Evolutionary conservation across 2,888 invertebrate genomes (phyloP), one percentile per base, ranked within the genome.

Genomic region (Oxycera nigricornis): DNA sequence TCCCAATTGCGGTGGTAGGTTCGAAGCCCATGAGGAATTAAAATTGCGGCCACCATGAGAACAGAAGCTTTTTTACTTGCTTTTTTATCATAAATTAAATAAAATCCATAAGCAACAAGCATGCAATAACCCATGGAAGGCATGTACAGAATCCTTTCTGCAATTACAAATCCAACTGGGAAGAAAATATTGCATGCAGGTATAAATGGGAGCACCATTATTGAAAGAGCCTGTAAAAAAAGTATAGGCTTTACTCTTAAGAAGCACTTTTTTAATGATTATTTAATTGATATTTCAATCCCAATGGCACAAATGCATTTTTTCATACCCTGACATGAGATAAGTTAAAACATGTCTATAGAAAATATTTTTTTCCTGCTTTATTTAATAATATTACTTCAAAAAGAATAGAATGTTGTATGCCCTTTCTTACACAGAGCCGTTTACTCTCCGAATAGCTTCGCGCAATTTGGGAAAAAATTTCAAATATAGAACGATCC

Each of bases 51-150:
- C 67, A 91, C 85, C 57, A 88, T 84, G 77, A 96, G 86, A 46
- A 78, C 74, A 1, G 74, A 22, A 31, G 81, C 79, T 41, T 80
- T 22, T 0, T 73, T 73, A 67, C 55, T 65, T 30, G 17, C 31
- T 81, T 88, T 87, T 81, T 88, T 90, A 81, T 90, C 89, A 70
- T 89, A 88, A 30, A 93, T 81, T 75, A 92, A 86, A 77, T 90
- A 88, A 91, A 91, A 95, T 39, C 96, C 96, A 81, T 94, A 94
- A 1, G 95, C 96, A 1, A 97, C 90, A 24, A 98, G 88, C 84
- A 98, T 90, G 82, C 97, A 97, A 88, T 95, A 97, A 70, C 98
- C 98, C 96, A 98, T 97, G 14, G 97, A 97, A 0, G 98, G 98
- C 88, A 96, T 95, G 86, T 98, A 98, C 2, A 98, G 89, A 59